Base-by-base conservation (phyloP, 2,888 invertebrate species). In the Anodontia alba region DNA sequence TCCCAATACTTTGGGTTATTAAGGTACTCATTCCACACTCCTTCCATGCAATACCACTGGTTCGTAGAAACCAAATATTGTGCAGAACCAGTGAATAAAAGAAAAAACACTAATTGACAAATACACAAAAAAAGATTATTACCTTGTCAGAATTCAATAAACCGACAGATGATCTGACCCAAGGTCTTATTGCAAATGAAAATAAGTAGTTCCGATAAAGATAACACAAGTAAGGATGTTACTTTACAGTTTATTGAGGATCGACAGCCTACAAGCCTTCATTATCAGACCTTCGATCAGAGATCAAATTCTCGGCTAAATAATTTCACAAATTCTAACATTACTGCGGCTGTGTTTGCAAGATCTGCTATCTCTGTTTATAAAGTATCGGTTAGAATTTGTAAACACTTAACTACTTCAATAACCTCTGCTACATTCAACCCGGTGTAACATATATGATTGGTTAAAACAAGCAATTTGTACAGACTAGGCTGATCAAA, bases 321-420 rank as follows among this genome's bases (percentile, higher is more conserved):
- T 43, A 78, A 78, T 49, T 78, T 78, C 78, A 68, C 78, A 78
- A 78, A 73, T 29, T 78, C 78, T 78, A 43, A 54, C 51, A 54
- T 73, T 78, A 73, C 78, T 31, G 23, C 33, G 49, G 71, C 71
- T 66, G 66, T 49, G 70, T 31, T 70, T 57, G 69, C 70, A 57
- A 54, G 54, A 54, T 54, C 26, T 23, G 54, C 54, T 23, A 33
- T 62, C 62, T 62, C 62, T 33, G 62, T 62, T 62, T 54, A 54
- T 54, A 54, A 54, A 54, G 54, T 54, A 54, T 54, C 54, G 29
- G 26, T 54, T 20, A 62, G 62, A 62, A 62, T 62, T 62, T 62
- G 62, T 62, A 33, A 62, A 62, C 62, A 62, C 62, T 62, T 17
- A 62, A 33, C 33, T 20, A 62, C 62, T 62, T 62, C n/a, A 54